These are phyloP conservation scores for Rhamnusium bicolor DNA, from an alignment of 2,888 invertebrate genomes.

Conservation along the genomic window DNA sequence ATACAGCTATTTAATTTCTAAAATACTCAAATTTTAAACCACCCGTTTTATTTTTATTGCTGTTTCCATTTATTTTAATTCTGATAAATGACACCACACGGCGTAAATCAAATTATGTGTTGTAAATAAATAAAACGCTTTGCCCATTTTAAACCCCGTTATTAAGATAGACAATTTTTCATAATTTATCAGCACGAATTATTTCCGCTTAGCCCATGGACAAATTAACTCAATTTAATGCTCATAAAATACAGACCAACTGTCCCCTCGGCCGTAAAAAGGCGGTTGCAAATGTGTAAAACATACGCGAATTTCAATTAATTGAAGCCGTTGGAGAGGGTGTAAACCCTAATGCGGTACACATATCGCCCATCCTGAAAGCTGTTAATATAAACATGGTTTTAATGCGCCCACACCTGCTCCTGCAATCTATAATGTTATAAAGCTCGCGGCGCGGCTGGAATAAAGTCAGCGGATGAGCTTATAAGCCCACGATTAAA, in stretches of 20 bases:
- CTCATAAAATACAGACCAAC: neutral
- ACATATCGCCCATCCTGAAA: conserved; percentile 19
- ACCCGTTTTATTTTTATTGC: neutral
- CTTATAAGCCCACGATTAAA: neutral
- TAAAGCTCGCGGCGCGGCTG: neutral
- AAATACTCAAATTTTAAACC: too few relatives aligned
- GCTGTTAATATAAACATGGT: conserved; percentile 22
- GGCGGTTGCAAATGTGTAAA: conserved; percentile 11
- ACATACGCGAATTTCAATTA: conserved; percentile 25
- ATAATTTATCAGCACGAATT: conserved; percentile 10
- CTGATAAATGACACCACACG: neutral
- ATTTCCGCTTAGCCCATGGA: neutral
- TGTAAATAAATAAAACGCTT: neutral
- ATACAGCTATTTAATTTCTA: too few relatives aligned
- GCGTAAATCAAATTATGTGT: neutral
- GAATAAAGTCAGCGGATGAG: neutral
- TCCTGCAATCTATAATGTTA: neutral
- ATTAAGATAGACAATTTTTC: neutral
- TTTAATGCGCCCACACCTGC: conserved; percentile 20
- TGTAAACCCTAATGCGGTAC: conserved; percentile 25
- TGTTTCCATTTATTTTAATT: neutral
- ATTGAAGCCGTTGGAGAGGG: conserved; percentile 3
- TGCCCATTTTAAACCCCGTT: neutral
- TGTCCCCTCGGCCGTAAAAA: neutral
- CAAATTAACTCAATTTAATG: conserved; percentile 22